phyloP scores from a whole-genome alignment of 2,888 invertebrate genomes.

The Cantharis nigra region DNA sequence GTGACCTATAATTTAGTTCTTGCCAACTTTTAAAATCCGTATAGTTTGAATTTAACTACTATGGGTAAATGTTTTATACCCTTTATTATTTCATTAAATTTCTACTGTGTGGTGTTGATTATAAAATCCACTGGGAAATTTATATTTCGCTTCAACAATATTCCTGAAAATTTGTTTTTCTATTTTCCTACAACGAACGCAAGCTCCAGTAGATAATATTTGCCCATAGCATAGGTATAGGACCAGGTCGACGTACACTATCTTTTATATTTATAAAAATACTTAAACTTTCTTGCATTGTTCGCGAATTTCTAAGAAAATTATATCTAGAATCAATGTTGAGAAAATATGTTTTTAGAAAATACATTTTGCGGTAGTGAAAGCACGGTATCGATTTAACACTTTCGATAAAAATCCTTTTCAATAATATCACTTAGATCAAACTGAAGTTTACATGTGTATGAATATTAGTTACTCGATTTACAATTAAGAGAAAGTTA shows the following conservation, averaged over 20 bases:
- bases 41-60: not conserved
- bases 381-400: not conserved
- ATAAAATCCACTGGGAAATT: not conserved
- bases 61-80: not conserved
- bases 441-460: not conserved
- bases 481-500: constrained; percentile 4
- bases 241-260: not conserved
- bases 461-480: not conserved
- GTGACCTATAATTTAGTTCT: not conserved
- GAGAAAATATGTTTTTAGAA: not conserved
- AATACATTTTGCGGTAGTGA: not conserved
- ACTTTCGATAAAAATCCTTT: not conserved
- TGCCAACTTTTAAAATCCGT: not conserved
- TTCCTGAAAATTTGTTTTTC: not conserved
- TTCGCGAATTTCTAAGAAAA: not conserved
- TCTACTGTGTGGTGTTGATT: not conserved
- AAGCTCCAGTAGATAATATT: not conserved
- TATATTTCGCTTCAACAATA: not conserved
- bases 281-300: not conserved
- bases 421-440: constrained; percentile 29
- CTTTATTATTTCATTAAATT: not conserved
- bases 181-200: not conserved
- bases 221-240: not conserved
- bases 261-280: not conserved
- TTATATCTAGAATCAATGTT: not conserved